Evolutionary conservation across 2,113 vertebrate genomes (phyloP).

Genomic region (Cynoglossus semilaevis): DNA sequence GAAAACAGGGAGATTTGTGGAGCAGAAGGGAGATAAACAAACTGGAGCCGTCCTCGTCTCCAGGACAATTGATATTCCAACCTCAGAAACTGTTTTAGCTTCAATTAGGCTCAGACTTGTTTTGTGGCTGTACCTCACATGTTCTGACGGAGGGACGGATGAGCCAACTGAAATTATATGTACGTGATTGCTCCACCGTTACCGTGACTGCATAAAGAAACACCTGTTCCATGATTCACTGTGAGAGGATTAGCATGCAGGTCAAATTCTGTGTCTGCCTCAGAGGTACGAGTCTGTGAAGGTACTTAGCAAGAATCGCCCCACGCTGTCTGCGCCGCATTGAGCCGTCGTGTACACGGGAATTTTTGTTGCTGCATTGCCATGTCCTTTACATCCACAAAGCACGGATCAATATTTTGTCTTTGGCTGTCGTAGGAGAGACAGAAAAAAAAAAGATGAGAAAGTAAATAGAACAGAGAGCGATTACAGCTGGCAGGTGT

Average conservation of each 20-base stretch:
- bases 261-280: constrained; percentile 9
- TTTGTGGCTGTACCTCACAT: constrained; percentile 26
- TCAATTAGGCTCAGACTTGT: constrained; percentile 51
- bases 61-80: constrained; percentile 52
- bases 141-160: constrained; percentile 19
- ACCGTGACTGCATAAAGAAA: constrained; percentile 30
- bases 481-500: constrained; percentile 59
- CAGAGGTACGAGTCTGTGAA: constrained; percentile 20
- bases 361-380: constrained; percentile 41
- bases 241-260: constrained; percentile 30
- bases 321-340: constrained; percentile 13
- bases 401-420: constrained; percentile 54
- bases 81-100: constrained; percentile 30
- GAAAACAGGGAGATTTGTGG: constrained; percentile 20
- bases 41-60: constrained; percentile 3
- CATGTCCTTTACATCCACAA: constrained; percentile 49
- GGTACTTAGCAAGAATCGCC: constrained; percentile 43
- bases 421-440: constrained; percentile 46
- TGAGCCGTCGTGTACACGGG: constrained; percentile 2
- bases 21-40: constrained; percentile 6
- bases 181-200: constrained; percentile 7
- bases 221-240: constrained; percentile 47
- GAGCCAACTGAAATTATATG: constrained; percentile 22
- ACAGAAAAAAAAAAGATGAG: constrained; percentile 46
- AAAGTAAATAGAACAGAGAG: constrained; percentile 54